A percentile compares a stretch with the other conserved stretches of the same genome.
Evolutionary conservation across 2,797 vertebrate genomes (phyloP).

Genomic region (Micropoecilia bifurca): DNA sequence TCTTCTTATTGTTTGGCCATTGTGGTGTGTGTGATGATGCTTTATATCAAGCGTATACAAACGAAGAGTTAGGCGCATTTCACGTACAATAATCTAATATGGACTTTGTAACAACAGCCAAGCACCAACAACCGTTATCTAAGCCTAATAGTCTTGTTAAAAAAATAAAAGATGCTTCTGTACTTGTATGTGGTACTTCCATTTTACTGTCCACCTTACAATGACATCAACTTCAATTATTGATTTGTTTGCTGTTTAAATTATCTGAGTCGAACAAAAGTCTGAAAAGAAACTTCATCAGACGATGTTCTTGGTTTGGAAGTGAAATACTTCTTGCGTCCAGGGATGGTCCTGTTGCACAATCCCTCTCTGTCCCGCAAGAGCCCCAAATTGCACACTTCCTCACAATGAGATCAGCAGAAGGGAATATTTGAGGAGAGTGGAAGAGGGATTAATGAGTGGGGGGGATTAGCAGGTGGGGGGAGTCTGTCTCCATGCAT

Average conservation of each 20-base stretch:
- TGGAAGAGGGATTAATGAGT: not conserved
- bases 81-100: no score
- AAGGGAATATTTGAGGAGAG: slow-evolving; percentile 71
- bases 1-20: no score
- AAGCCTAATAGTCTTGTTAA: not conserved
- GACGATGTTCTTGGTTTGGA: not conserved
- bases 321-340: not conserved
- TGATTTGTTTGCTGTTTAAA: not conserved
- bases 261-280: not conserved
- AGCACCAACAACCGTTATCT: not conserved
- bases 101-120: not conserved
- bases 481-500: not conserved
- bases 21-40: no score
- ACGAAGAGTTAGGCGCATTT: no score
- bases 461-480: not conserved
- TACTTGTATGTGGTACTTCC: not conserved
- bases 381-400: not conserved
- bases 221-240: not conserved
- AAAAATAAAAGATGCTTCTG: not conserved
- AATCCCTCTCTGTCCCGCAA: not conserved
- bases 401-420: slow-evolving; percentile 61
- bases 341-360: not conserved
- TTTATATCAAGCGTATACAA: no score
- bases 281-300: not conserved
- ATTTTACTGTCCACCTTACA: not conserved